Conservation (phyloP, 2,888 invertebrate species). For the Papilio demoleus region DNA sequence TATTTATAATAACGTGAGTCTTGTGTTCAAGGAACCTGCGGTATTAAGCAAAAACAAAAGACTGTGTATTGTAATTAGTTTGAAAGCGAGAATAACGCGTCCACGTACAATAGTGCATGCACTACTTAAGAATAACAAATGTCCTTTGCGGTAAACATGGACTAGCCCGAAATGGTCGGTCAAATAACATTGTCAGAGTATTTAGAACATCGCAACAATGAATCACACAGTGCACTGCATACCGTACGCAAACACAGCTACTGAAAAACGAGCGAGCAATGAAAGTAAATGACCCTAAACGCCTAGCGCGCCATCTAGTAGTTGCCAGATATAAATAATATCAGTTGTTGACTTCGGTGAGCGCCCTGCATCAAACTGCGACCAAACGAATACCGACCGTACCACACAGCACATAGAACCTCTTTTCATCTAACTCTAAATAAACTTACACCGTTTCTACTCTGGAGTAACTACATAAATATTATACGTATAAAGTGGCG, state of each 20-base stretch:
- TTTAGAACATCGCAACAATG: slow-evolving; percentile 40
- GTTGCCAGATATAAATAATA: slow-evolving; percentile 69
- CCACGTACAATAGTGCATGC: slow-evolving; percentile 2
- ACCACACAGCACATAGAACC: slow-evolving; percentile 37
- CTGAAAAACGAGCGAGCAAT: slow-evolving; percentile 62
- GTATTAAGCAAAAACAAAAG: slow-evolving; percentile 14
- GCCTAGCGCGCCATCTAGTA: slow-evolving; percentile 64
- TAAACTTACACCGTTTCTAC: slow-evolving; percentile 37
- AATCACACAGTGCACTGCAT: slow-evolving; percentile 47
- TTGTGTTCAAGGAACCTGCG: neutral
- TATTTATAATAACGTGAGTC: neutral
- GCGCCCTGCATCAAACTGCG: slow-evolving; percentile 52
- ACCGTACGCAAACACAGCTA: slow-evolving; percentile 51
- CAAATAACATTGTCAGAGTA: slow-evolving; percentile 39
- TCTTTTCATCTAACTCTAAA: slow-evolving; percentile 12
- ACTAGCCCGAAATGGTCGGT: slow-evolving; percentile 32
- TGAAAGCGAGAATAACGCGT: neutral
- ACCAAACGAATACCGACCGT: slow-evolving; percentile 54
- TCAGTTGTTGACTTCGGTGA: slow-evolving; percentile 63
- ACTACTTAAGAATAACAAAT: slow-evolving; percentile 15
- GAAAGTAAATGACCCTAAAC: slow-evolving; percentile 75
- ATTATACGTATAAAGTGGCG: slow-evolving; percentile 66
- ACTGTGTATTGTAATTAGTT: neutral
- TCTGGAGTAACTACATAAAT: slow-evolving; percentile 54
- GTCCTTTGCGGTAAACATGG: slow-evolving; percentile 13